Evolutionary conservation across 1,140 invertebrate species (phyloP), one percentile per base, ranked within the genome.

Genomic region (Antheraea pernyi): DNA sequence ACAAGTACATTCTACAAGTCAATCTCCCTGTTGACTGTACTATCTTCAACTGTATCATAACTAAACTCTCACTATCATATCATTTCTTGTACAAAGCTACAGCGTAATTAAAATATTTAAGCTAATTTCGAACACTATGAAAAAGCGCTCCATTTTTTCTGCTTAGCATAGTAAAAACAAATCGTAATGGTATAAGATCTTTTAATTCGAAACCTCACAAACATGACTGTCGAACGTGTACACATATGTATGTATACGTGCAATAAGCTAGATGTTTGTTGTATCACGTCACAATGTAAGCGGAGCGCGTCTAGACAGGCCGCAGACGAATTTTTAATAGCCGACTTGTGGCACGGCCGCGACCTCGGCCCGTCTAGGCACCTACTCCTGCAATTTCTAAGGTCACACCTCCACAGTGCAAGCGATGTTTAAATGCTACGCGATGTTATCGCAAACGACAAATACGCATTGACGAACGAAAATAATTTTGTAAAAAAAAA

Each of bases 261-360:
- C 68, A 71, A 74, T 74, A 67, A 70, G 70, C 65, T 75, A 71
- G 73, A 74, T 82, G 75, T 77, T 80, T 78, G 77, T 77, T 75
- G 75, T 79, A 67, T 71, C 76, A 75, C 78, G 81, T 79, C 80
- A 81, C 79, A 78, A 76, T 84, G 79, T 83, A 82, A 81, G 69
- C 79, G 75, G 77, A 80, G 68, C 74, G 67, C 77, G 88, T 91
- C 88, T 91, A 89, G 88, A 91, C 88, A 79, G 79, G 70, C 79
- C 76, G 78, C 83, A 91, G 88, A 91, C 86, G 81, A 89, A 86
- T 89, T 89, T 91, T 89, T 87, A 88, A 88, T 86, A 87, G 74
- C 67, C 18, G 48, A 22, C 64, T 65, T 19, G 65, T 39, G 65
- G 66, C 75, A 67, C 74, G 75, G 68, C 71, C 73, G 74, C 70